A percentile compares a stretch with the other conserved stretches of the same genome.
Evolutionary conservation across 1,140 invertebrate species (phyloP).

Genomic region (Zaprionus vittiger): DNA sequence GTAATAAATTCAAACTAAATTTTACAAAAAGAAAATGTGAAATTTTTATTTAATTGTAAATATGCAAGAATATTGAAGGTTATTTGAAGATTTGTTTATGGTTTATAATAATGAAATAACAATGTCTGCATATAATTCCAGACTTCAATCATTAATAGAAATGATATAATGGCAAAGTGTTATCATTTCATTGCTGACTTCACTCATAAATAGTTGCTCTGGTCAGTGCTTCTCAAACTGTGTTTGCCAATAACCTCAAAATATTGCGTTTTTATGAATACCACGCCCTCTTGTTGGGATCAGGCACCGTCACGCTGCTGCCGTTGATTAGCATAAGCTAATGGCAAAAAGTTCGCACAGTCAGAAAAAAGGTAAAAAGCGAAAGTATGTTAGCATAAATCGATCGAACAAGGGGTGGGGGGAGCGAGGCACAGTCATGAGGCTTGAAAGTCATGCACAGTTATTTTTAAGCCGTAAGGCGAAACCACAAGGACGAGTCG

Average conservation of each 20-base stretch:
- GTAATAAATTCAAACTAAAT: constrained; percentile 81
- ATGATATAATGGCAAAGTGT: no score
- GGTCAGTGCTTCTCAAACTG: constrained; percentile 28
- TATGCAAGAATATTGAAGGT: not conserved
- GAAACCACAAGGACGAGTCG: constrained; percentile 49
- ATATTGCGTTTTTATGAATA: constrained; percentile 16
- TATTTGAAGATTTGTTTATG: not conserved
- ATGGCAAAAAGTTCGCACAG: constrained; percentile 6
- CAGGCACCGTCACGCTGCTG: constrained; percentile 46
- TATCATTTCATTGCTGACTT: not conserved
- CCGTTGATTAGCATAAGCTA: constrained; percentile 39
- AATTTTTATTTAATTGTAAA: not conserved
- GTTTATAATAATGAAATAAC: no score
- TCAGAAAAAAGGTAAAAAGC: constrained; percentile 55
- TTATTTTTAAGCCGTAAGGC: constrained; percentile 70
- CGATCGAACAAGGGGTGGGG: constrained; percentile 43
- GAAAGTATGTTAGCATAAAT: constrained; percentile 81
- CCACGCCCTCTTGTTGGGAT: not conserved
- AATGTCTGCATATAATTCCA: no score
- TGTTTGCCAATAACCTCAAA: not conserved
- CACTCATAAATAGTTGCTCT: constrained; percentile 19
- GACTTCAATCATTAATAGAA: no score
- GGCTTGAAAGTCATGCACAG: constrained; percentile 56
- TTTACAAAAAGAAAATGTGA: constrained; percentile 60
- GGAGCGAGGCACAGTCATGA: not conserved